Evolutionary conservation across 1,140 invertebrate genomes (phyloP), one percentile per base, ranked within the genome.

Genomic region (Cryptotermes secundus): DNA sequence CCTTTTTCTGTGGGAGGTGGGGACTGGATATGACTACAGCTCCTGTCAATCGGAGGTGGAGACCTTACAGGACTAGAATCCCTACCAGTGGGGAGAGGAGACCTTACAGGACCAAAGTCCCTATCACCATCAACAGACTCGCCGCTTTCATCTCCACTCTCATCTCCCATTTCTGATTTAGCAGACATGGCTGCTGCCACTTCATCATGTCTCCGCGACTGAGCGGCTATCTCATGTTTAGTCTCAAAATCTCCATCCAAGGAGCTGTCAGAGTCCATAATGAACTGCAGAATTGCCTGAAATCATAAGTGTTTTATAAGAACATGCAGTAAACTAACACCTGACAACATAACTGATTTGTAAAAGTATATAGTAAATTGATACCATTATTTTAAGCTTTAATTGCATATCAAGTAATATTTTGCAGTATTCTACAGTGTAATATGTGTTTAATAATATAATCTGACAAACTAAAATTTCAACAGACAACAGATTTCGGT

Each of bases 191-290:
- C 31, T 26, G n/a, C 82, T 59, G 80, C 10, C 4, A 31, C 26
- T 10, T 80, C 72, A 36, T 79, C 83, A 26, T 24, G 31, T 42
- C 59, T 72, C 59, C 59, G n/a, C n/a, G 80, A n/a, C 72, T 45
- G 31, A 6, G 26, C 59, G 34, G 59, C 81, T 49, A 38, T 53
- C 79, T 85, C 84, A 80, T 83, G 53, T 34, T 83, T 83, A 26
- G 81, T 79, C 38, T 85, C 84, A 85, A 85, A 85, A 42, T 85
- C 83, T 81, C 72, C 85, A 85, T 85, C 85, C 65, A 85, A 81
- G 45, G 85, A 85, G 81, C 83, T 85, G 83, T 85, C 85, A 72
- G 85, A 85, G 16, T 85, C 85, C 85, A 85, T 85, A 19, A 35
- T 34, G 84, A 80, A 38, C 36, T 59, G 38, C 16, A 31, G 35